Base-by-base conservation (phyloP, 1,140 invertebrate species). In the Aphidius ervi region DNA sequence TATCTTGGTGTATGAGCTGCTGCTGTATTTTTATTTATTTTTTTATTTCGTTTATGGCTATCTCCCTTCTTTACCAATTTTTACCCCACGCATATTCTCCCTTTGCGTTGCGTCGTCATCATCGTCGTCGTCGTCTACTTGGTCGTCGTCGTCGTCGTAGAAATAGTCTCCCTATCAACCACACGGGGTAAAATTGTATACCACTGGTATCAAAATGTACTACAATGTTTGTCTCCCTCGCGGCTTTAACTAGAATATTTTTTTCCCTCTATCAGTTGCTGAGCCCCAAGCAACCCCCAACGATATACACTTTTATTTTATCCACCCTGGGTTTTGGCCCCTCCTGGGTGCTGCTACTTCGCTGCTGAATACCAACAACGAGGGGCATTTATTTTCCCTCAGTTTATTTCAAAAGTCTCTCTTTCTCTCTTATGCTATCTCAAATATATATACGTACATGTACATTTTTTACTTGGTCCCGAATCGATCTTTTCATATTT, bases 271-370 rank as follows among this genome's bases (percentile, higher is more conserved):
- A 31, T 31, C 53, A 9, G 50, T 50, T 23, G 10, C 31, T 39
- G 39, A 39, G 49, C 42, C 43, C 23, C 58, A 40, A 61, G 59
- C 63, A 64, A 64, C 63, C 63, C 63, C 63, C 63, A 46, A 59
- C 56, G 53, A 31, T 31, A 31, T 31, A 31, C 23, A 31, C 23
- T 31, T 31, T 31, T 31, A 64, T 61, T 54, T 48, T 46, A 64
- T 60, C 59, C 56, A 60, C 50, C 59, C 63, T 40, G 40, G 41
- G 52, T 37, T 54, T 37, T 59, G 59, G 58, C 56, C 56, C 59
- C 63, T 64, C 63, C 47, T 64, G 63, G 63, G 46, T 48, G 56
- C 47, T 31, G 23, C 23, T 31, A 31, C 23, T 31, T 31, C 23
- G 23, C 23, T 31, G 23, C 23, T 31, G 23, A 31, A 31, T 53